Evolutionary conservation across 2,797 vertebrate species (phyloP).

Genomic region (Coracias cyanogaster): DNA sequence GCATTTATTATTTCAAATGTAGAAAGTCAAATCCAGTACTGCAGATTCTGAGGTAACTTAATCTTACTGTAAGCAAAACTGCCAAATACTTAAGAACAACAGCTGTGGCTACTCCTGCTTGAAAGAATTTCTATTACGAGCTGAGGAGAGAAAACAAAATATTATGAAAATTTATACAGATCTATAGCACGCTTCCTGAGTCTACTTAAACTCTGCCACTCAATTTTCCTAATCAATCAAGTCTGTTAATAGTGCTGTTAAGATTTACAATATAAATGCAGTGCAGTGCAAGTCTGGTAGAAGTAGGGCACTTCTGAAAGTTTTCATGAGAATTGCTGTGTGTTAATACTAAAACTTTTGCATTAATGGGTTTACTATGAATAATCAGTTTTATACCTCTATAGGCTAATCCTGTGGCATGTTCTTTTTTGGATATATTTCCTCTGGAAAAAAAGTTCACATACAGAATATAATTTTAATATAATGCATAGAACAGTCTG

Average conservation of each 20-base stretch:
- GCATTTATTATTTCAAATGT: conserved; percentile 15
- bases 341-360: background rate
- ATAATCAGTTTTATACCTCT: background rate
- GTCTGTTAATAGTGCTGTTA: background rate
- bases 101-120: conserved; percentile 22
- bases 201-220: conserved; percentile 21
- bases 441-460: background rate
- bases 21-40: conserved; percentile 7
- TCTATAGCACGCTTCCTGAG: background rate
- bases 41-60: conserved; percentile 21
- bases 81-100: conserved; percentile 30
- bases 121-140: background rate
- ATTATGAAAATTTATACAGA: conserved; percentile 31
- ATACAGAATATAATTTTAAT: background rate
- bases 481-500: background rate
- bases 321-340: background rate
- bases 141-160: conserved; percentile 30
- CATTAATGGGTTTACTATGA: background rate
- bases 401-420: background rate
- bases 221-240: conserved; percentile 40
- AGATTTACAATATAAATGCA: background rate
- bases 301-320: background rate
- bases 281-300: background rate
- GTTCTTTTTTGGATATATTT: background rate
- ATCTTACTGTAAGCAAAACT: conserved; percentile 39